Evolutionary conservation across 2,113 vertebrate species (phyloP), one percentile per base, ranked within the genome.

Genomic region (Pterocles gutturalis): DNA sequence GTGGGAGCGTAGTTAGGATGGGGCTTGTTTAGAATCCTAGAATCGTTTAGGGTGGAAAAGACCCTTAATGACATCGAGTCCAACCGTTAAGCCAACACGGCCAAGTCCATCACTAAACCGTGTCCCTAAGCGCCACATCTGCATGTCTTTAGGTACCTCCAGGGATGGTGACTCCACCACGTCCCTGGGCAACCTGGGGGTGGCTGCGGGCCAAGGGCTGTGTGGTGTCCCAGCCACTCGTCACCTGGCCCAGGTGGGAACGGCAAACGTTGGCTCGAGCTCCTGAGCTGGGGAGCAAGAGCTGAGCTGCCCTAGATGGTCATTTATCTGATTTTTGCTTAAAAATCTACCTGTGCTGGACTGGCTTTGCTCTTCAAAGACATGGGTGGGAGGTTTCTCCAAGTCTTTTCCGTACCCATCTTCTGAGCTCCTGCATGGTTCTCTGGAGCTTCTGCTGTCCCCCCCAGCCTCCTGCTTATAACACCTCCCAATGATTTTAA

Each of bases 51-150:
- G 28, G 0, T 71, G 89, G 51, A 26, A 67, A 70, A 34, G 61
- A 7, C 2, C 43, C 9, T 19, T 0, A 8, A 79, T 55, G 10
- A 45, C 1, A 13, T 33, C 0, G 0, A 48, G 49, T 3, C 38
- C 67, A 14, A 24, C 18, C 2, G 0, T 29, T 7, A 64, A 5
- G 8, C 19, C 12, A 22, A 5, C 31, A 2, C 43, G 41, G 58
- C 64, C 45, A 7, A 16, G 48, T 11, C 36, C 65, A 9, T 11
- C 7, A 0, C 34, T 75, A 26, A 11, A 3, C 36, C 8, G 0
- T 38, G 38, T 38, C 38, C 38, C 38, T 38, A 41, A 41, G 41
- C 13, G 13, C 41, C 41, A 41, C 41, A 41, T 41, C 41, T 41
- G 41, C 41, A 41, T 13, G 41, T 41, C 41, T 38, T 38, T 38